A percentile compares a stretch with the other conserved stretches of the same genome.
Evolutionary conservation across 2,113 vertebrate species (phyloP).

Genomic region (Hymenochirus boettgeri): DNA sequence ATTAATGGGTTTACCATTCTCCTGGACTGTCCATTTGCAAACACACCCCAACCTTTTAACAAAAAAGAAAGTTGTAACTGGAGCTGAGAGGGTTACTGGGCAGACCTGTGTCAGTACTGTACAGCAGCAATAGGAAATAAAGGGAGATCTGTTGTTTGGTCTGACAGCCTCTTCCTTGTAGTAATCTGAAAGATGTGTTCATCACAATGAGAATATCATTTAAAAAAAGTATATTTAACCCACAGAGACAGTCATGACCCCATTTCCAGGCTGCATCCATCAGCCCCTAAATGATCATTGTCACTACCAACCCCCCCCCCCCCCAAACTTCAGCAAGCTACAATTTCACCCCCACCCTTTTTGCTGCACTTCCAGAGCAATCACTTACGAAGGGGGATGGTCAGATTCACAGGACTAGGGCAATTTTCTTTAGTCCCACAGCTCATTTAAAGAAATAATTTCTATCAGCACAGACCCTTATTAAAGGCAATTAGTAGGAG

Average conservation of each 20-base stretch:
- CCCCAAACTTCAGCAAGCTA: constrained; percentile 71
- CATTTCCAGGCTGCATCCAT: constrained; percentile 62
- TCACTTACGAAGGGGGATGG: constrained; percentile 46
- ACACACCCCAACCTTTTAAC: too few relatives aligned
- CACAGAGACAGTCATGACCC: constrained; percentile 65
- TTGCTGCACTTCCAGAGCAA: constrained; percentile 53
- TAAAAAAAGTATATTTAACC: constrained; percentile 76
- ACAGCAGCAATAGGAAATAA: not conserved
- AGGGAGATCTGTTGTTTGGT: constrained; percentile 7
- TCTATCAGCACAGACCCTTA: not conserved
- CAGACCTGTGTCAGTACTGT: too few relatives aligned
- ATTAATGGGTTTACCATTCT: too few relatives aligned
- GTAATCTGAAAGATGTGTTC: constrained; percentile 55
- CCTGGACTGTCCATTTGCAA: too few relatives aligned
- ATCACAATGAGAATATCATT: constrained; percentile 71
- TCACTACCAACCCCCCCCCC: constrained; percentile 76
- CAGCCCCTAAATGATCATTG: constrained; percentile 73
- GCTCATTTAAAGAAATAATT: constrained; percentile 5
- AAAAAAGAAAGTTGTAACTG: too few relatives aligned
- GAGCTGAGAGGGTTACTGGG: too few relatives aligned
- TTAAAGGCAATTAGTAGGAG: constrained; percentile 1
- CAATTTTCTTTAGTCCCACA: constrained; percentile 1
- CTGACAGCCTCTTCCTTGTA: constrained; percentile 4
- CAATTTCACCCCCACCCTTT: constrained; percentile 55
- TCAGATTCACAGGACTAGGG: not conserved